Conservation (phyloP, 2,797 vertebrate species). For the Staurois parvus region DNA sequence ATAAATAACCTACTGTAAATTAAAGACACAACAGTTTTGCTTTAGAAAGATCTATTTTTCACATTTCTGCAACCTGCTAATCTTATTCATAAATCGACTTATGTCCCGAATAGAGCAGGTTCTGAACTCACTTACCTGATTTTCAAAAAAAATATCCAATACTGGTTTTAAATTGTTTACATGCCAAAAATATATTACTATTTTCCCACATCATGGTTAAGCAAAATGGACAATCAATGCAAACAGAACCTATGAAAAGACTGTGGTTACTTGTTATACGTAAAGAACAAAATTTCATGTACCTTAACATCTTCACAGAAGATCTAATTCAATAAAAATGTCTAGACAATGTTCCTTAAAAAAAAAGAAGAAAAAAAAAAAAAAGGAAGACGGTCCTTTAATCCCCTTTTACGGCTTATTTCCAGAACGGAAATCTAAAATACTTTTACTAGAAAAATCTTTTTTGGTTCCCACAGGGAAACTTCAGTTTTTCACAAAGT, state of each 20-base stretch:
- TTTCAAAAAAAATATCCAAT: not conserved
- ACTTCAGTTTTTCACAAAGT: no score
- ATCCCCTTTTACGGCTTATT: not conserved
- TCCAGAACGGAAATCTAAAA: no score
- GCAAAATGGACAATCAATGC: not conserved
- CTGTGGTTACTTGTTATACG: not conserved
- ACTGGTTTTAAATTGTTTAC: not conserved
- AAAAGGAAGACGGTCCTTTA: no score
- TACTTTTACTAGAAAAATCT: no score
- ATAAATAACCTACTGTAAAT: no score
- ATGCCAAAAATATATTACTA: not conserved
- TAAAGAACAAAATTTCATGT: not conserved
- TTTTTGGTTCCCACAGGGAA: no score
- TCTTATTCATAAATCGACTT: not conserved
- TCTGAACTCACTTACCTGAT: not conserved
- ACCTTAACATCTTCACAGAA: constrained; percentile 8
- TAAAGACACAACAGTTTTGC: no score
- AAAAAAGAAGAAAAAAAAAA: not conserved
- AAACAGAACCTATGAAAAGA: not conserved
- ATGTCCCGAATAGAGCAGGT: not conserved
- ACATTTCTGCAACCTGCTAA: not conserved
- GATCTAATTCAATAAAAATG: not conserved
- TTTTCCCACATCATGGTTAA: not conserved
- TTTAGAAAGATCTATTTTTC: no score
- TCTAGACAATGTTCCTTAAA: not conserved